phyloP scores from a whole-genome alignment of 2,113 vertebrate genomes.

The Cyprinodon variegatus region DNA sequence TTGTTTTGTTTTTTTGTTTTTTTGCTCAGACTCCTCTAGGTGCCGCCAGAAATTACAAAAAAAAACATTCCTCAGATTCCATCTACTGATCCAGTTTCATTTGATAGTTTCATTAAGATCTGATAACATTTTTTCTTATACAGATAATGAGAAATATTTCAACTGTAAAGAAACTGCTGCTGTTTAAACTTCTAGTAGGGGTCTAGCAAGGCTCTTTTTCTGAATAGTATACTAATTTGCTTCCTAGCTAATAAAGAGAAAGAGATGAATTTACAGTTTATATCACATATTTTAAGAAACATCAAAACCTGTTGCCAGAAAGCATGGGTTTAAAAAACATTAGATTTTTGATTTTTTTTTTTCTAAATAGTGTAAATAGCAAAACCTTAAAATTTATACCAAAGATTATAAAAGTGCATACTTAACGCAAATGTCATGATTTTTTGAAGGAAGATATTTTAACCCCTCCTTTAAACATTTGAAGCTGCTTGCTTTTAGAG shows the following conservation, averaged over 20 bases:
- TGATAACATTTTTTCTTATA: neutral
- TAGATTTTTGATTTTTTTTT: neutral
- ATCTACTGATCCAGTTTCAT: neutral
- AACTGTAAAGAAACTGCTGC: slow-evolving; percentile 3
- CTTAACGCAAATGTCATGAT: too few relatives aligned
- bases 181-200: neutral
- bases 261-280: neutral
- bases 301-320: neutral
- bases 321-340: neutral
- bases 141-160: neutral
- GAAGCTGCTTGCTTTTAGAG: too few relatives aligned
- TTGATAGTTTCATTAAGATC: neutral
- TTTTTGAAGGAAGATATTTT: too few relatives aligned
- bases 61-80: neutral
- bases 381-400: neutral
- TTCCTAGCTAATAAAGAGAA: neutral
- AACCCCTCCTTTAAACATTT: too few relatives aligned
- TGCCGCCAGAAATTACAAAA: neutral
- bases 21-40: neutral
- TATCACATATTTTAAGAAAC: neutral
- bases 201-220: neutral
- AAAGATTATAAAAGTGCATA: neutral
- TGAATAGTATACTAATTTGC: neutral
- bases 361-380: neutral
- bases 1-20: neutral